Percentiles rank a stretch among this genome's conserved stretches.
Evolutionary conservation across 2,888 invertebrate genomes (phyloP).

Genomic region (Platycheirus albimanus): DNA sequence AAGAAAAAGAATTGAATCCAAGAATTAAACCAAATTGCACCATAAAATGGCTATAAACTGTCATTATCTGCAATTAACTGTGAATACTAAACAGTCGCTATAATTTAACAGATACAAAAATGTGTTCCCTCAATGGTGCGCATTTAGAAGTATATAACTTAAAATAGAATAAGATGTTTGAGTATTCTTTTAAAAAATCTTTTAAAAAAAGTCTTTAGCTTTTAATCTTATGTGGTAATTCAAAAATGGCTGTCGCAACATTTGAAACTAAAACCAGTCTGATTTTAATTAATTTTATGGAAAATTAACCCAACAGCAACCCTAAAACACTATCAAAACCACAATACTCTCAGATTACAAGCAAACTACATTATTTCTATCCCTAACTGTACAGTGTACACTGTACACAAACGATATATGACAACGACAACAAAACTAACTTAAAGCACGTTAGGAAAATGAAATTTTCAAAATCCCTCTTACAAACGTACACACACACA

Average conservation of each 20-base stretch:
- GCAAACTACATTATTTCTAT: background rate
- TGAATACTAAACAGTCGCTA: too few species aligned
- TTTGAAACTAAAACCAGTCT: background rate
- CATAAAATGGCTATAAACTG: too few species aligned
- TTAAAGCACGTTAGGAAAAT: constrained; percentile 14
- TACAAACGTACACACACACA: constrained; percentile 2
- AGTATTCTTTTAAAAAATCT: too few species aligned
- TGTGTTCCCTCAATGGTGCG: too few species aligned
- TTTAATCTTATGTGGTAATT: background rate
- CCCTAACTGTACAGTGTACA: background rate
- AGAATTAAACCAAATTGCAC: too few species aligned
- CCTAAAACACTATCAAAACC: background rate
- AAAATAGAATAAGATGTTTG: too few species aligned
- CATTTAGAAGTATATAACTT: too few species aligned
- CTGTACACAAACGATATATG: too few species aligned
- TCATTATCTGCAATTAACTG: too few species aligned
- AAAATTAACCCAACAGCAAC: background rate
- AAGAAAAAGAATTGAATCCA: too few species aligned
- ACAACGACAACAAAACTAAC: background rate
- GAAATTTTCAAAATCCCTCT: constrained; percentile 34
- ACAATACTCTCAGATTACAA: background rate
- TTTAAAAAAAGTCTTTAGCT: background rate
- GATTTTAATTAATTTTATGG: background rate
- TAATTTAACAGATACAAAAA: too few species aligned
- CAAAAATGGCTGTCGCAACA: background rate